Evolutionary conservation across 1,140 invertebrate genomes (phyloP).

Genomic region (Zaprionus africanus): DNA sequence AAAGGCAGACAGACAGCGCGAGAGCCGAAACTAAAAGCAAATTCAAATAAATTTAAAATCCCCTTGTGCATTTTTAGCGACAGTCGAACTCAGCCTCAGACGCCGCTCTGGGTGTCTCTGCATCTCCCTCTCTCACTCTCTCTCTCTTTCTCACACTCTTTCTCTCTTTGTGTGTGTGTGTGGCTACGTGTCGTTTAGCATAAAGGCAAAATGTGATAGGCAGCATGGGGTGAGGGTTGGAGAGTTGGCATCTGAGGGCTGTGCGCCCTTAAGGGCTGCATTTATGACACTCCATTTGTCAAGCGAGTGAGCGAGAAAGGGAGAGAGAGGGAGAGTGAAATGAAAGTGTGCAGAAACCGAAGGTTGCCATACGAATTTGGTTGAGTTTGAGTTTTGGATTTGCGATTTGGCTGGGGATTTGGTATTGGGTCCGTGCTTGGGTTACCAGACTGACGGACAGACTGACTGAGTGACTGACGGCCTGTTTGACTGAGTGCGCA

Average conservation of each 20-base stretch:
- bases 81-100: constrained; percentile 50
- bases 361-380: constrained; percentile 50
- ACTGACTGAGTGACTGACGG: constrained; percentile 2
- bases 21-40: constrained; percentile 79
- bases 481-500: constrained; percentile 64
- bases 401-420: constrained; percentile 48
- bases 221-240: constrained; percentile 10
- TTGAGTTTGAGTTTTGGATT: constrained; percentile 44
- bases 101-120: constrained; percentile 24
- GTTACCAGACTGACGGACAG: constrained; percentile 32
- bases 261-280: constrained; percentile 78
- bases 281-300: constrained; percentile 84
- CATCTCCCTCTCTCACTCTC: background rate
- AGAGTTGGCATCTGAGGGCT: constrained; percentile 4
- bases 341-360: constrained; percentile 69
- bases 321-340: constrained; percentile 70
- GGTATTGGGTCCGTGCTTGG: constrained; percentile 51
- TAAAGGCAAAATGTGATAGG: constrained; percentile 63
- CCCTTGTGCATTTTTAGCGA: constrained; percentile 81
- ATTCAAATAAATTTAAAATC: constrained; percentile 83
- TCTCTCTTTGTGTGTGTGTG: constrained; percentile 23
- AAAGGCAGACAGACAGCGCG: constrained; percentile 10
- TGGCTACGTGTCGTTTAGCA: constrained; percentile 77
- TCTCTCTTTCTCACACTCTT: background rate
- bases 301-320: constrained; percentile 67